Evolutionary conservation across 2,113 vertebrate species (phyloP).

Genomic region (Leptosomus discolor): DNA sequence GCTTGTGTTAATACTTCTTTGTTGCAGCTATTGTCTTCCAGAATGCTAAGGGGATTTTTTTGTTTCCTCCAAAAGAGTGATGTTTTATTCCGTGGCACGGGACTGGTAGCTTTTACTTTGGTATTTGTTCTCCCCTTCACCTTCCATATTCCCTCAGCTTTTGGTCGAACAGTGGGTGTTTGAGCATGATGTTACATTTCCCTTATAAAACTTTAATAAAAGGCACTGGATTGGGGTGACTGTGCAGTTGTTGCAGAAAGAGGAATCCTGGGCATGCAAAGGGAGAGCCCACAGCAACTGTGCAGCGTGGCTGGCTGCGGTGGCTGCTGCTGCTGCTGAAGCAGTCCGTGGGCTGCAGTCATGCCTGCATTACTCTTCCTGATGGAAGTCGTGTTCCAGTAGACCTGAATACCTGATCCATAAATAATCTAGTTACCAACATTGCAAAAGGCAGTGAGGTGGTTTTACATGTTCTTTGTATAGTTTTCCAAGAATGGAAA

Average conservation of each 20-base stretch:
- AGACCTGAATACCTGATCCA: not conserved
- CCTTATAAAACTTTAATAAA: not conserved
- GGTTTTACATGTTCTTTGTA: not conserved
- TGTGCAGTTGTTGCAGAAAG: not conserved
- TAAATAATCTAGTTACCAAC: not conserved
- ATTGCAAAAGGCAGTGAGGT: not conserved
- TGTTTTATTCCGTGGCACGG: not conserved
- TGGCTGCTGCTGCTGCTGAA: not conserved
- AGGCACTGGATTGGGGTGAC: not conserved
- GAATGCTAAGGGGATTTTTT: not conserved
- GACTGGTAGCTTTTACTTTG: not conserved
- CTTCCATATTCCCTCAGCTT: not conserved
- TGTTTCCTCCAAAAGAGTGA: not conserved
- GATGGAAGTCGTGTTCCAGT: not conserved
- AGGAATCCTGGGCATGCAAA: not conserved
- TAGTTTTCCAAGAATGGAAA: not conserved
- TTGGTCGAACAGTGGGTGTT: not conserved
- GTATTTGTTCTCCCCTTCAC: not conserved
- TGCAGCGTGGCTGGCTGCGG: not conserved
- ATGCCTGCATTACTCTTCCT: fast-evolving
- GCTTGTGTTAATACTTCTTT: not conserved
- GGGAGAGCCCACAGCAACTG: not conserved
- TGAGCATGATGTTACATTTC: not conserved
- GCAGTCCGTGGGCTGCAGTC: not conserved
- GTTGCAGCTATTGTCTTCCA: not conserved